phyloP scores from a whole-genome alignment of 2,888 invertebrate genomes.

The Podabrus alpinus region DNA sequence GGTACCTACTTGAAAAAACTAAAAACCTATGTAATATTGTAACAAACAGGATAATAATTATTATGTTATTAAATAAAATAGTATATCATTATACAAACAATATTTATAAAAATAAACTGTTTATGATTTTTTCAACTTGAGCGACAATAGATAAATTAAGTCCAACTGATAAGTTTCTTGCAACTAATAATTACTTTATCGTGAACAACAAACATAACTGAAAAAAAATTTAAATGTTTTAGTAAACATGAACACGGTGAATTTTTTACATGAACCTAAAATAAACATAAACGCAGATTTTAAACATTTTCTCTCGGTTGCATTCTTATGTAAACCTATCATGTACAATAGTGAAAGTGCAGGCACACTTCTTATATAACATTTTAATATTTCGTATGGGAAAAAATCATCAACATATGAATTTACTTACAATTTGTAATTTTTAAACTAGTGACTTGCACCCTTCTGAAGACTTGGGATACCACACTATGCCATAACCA shows the following conservation, averaged over 20 bases:
- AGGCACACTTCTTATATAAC: background rate
- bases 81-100: background rate
- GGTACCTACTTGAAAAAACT: too few relatives aligned
- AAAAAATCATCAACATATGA: background rate
- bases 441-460: background rate
- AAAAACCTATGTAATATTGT: too few relatives aligned
- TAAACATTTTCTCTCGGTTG: background rate
- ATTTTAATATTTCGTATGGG: background rate
- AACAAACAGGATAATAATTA: too few relatives aligned
- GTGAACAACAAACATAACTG: background rate
- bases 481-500: background rate
- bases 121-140: background rate
- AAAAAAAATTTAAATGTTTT: background rate
- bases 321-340: background rate
- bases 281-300: background rate
- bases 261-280: background rate
- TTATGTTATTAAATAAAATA: too few relatives aligned
- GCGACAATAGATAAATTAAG: background rate
- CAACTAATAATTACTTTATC: background rate
- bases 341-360: background rate
- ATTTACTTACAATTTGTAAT: background rate
- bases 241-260: background rate
- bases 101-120: background rate
- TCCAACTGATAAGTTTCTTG: background rate
- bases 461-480: background rate